Conservation (phyloP, 2,888 invertebrate genomes). For the Acrocyrtus sp. region DNA sequence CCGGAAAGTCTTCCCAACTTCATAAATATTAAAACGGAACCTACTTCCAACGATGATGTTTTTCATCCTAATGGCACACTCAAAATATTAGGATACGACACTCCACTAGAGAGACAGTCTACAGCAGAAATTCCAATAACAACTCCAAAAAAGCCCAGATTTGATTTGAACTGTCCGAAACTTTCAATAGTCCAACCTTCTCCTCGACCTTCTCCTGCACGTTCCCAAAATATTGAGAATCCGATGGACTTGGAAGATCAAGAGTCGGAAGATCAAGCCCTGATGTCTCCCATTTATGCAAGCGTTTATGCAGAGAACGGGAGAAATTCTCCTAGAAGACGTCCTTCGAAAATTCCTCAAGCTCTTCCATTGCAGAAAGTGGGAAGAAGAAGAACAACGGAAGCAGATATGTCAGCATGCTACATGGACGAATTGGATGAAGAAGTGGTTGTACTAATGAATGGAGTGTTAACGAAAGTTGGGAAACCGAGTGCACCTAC, state of each 20-base stretch:
- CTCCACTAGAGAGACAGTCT: neutral
- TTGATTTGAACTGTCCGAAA: neutral
- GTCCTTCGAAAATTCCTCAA: conserved; percentile 24
- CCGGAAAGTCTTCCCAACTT: too few species aligned
- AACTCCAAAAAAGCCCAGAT: conserved; percentile 12
- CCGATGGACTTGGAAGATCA: conserved; percentile 1
- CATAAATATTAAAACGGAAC: too few species aligned
- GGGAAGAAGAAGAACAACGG: conserved; percentile 15
- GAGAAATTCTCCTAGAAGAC: neutral
- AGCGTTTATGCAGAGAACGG: conserved; percentile 7
- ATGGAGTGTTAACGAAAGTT: conserved; percentile 28
- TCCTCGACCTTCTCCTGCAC: neutral
- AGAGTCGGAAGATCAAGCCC: neutral
- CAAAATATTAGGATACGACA: conserved; percentile 15
- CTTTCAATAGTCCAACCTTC: neutral
- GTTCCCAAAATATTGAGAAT: neutral
- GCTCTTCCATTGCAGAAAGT: conserved; percentile 32
- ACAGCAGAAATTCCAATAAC: neutral
- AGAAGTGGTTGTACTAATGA: conserved; percentile 28
- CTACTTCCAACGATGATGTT: too few species aligned
- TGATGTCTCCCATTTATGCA: conserved; percentile 22
- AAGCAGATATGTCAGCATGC: conserved; percentile 7
- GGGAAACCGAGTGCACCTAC: conserved; percentile 28
- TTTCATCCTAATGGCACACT: conserved; percentile 20
- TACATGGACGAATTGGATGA: conserved; percentile 27